These are phyloP conservation scores for Verasper variegatus DNA, from an alignment of 2,113 vertebrate species.

Conservation along the genomic window DNA sequence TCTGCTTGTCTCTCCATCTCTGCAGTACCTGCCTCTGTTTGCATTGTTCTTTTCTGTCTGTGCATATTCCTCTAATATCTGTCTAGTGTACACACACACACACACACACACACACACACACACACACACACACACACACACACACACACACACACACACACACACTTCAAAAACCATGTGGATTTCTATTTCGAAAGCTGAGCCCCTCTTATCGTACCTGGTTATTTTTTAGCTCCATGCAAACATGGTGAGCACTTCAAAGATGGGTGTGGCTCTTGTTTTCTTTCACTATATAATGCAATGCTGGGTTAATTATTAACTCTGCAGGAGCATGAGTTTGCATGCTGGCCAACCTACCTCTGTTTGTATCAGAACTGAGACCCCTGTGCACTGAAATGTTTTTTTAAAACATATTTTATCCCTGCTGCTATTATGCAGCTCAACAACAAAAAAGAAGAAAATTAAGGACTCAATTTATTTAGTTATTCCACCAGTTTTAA, in stretches of 20 bases:
- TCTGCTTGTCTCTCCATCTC: slow-evolving; percentile 20
- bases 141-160: slow-evolving; percentile 7
- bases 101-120: not conserved
- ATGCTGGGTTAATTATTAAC: slow-evolving; percentile 47
- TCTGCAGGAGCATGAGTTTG: not conserved
- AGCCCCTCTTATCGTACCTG: slow-evolving; percentile 43
- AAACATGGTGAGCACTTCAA: slow-evolving; percentile 25
- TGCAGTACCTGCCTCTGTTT: slow-evolving; percentile 18
- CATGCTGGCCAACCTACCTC: not conserved
- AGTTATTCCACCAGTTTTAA: no score
- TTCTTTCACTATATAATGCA: slow-evolving; percentile 15
- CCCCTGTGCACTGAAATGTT: no score
- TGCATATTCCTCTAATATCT: slow-evolving; percentile 49
- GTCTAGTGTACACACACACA: slow-evolving; percentile 7
- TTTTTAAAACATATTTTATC: no score
- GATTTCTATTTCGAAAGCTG: slow-evolving; percentile 27
- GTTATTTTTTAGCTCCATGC: slow-evolving; percentile 50
- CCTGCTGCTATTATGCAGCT: no score
- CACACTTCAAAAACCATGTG: slow-evolving; percentile 35
- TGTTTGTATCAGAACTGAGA: not conserved
- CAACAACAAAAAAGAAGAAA: no score
- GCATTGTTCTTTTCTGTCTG: slow-evolving; percentile 23
- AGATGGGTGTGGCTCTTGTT: slow-evolving; percentile 17
- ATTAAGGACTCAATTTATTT: no score
- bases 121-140: slow-evolving; percentile 9